Conservation (phyloP, 2,888 invertebrate species). For the Caenorhabditis sp. region DNA sequence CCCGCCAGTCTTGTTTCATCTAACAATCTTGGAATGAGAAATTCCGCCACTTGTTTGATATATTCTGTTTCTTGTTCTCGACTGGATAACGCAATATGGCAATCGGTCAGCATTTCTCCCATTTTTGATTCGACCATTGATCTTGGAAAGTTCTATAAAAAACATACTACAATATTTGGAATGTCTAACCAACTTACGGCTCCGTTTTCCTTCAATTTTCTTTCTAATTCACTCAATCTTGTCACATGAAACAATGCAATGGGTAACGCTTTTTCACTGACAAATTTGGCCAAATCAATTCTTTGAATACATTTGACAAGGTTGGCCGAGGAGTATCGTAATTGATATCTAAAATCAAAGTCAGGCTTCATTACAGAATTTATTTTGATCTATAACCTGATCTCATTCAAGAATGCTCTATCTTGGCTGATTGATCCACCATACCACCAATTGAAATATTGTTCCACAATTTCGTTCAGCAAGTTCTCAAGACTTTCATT, state of each 20-base stretch:
- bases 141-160: constrained; percentile 25
- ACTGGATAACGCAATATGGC: constrained; percentile 60
- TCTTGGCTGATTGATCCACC: constrained; percentile 61
- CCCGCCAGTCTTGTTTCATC: constrained; percentile 65
- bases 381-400: too few relatives aligned
- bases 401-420: constrained; percentile 64
- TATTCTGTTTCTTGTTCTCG: constrained; percentile 58
- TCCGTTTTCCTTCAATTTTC: constrained; percentile 3
- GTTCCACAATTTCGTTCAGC: constrained; percentile 59
- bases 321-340: constrained; percentile 56
- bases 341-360: constrained; percentile 61
- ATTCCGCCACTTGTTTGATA: constrained; percentile 62
- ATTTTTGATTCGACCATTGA: constrained; percentile 54
- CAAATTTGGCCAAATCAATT: constrained; percentile 52
- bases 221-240: constrained; percentile 29
- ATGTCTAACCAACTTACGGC: background rate
- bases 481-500: constrained; percentile 63
- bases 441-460: constrained; percentile 66
- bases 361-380: too few relatives aligned
- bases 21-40: constrained; percentile 57
- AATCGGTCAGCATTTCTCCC: constrained; percentile 47
- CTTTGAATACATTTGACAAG: constrained; percentile 44
- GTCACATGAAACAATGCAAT: constrained; percentile 54
- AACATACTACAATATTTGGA: too few relatives aligned
- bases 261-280: constrained; percentile 56